Conservation (phyloP, 2,888 invertebrate genomes). For the Acronicta aceris region DNA sequence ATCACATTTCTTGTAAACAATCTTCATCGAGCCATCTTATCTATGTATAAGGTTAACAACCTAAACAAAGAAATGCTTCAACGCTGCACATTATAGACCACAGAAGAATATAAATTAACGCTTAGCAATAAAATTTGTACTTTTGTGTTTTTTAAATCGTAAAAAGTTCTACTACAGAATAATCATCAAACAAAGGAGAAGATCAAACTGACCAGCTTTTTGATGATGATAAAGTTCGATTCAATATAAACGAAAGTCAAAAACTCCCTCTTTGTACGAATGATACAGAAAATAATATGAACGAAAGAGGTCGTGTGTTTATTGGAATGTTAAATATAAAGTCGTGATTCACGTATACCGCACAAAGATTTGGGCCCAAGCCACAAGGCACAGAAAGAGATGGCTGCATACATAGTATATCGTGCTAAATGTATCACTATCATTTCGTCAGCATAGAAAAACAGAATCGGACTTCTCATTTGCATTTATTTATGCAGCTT, state of each 20-base stretch:
- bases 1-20: slow-evolving; percentile 1
- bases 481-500: too few species aligned
- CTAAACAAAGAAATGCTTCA: background rate
- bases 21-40: slow-evolving; percentile 1
- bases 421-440: background rate
- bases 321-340: slow-evolving; percentile 44
- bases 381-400: slow-evolving; percentile 21
- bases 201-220: background rate
- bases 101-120: background rate
- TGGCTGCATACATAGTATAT: slow-evolving; percentile 1
- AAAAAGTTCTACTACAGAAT: background rate
- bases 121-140: background rate
- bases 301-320: slow-evolving; percentile 20
- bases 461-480: background rate
- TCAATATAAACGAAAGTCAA: background rate
- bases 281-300: background rate
- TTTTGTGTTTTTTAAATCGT: background rate
- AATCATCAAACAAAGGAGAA: background rate
- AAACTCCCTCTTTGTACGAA: background rate
- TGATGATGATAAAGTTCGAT: background rate
- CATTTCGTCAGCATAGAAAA: background rate
- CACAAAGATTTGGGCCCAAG: slow-evolving; percentile 42
- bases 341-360: slow-evolving; percentile 35
- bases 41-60: slow-evolving; percentile 4
- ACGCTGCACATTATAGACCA: background rate